Evolutionary conservation across 2,888 invertebrate genomes (phyloP).

Genomic region (Parnassius glacialis): DNA sequence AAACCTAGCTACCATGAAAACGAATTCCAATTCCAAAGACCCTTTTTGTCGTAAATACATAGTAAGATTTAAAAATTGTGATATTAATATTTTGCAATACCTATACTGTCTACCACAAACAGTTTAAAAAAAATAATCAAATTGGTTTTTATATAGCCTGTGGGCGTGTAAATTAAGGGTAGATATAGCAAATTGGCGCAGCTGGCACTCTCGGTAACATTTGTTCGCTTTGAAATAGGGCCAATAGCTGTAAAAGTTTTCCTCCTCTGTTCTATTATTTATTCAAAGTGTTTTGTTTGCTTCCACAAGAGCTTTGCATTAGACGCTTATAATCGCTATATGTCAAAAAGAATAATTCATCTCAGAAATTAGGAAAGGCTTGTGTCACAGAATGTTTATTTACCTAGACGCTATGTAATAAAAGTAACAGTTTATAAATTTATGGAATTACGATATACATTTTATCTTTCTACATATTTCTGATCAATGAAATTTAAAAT

Average conservation of each 20-base stretch:
- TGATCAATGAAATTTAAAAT: too few species aligned
- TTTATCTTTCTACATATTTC: too few species aligned
- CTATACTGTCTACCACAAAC: constrained; percentile 22
- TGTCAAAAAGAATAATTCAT: too few species aligned
- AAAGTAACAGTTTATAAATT: too few species aligned
- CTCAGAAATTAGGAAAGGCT: too few species aligned
- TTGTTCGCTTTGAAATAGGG: constrained; percentile 58
- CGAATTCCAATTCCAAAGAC: too few species aligned
- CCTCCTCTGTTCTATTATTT: constrained; percentile 57
- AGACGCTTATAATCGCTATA: background rate
- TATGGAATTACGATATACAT: too few species aligned
- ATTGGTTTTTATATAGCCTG: constrained; percentile 26
- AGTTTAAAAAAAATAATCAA: constrained; percentile 30
- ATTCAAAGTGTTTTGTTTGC: constrained; percentile 64
- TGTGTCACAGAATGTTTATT: too few species aligned
- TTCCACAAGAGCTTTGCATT: constrained; percentile 43
- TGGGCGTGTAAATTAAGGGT: constrained; percentile 22
- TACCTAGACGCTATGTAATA: too few species aligned
- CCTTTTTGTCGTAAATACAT: too few species aligned
- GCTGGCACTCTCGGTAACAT: constrained; percentile 57
- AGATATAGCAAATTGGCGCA: constrained; percentile 41
- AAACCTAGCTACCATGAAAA: too few species aligned
- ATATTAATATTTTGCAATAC: constrained; percentile 3
- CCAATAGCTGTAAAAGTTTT: constrained; percentile 70
- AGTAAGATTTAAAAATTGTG: background rate